Evolutionary conservation across 2,888 invertebrate genomes (phyloP), one percentile per base, ranked within the genome.

Genomic region (Masnerella sp.): DNA sequence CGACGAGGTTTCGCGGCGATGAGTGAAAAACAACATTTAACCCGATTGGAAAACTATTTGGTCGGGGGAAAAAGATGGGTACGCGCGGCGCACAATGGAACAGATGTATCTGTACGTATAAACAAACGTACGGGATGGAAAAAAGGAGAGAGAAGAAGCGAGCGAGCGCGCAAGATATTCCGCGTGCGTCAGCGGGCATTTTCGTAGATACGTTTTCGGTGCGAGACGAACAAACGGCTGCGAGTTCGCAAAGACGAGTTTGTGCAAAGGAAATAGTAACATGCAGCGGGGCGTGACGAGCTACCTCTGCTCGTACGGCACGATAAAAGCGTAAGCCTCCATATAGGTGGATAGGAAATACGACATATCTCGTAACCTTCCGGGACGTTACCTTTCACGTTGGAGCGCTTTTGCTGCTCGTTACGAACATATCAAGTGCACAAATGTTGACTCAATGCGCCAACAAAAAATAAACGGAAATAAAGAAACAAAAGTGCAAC

Each of bases 281-380:
- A 45, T 61, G 52, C 68, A 69, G 52, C 68, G 59, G 59, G 59
- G 68, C 68, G 59, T 68, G 68, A 68, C 68, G 68, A 59, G 59
- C 68, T 68, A 43, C 68, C 59, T 52, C 59, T 52, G 38, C 67
- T 51, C 58, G 67, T 43, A 68, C 58, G 38, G 38, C 42, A 36
- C 59, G 68, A 68, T 68, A 68, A 68, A 67, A 68, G 59, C 68
- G 58, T 68, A 47, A 68, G 68, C 59, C 68, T 68, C 59, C 30
- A 47, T 59, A 68, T 51, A 68, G 68, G 49, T 68, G 51, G 68
- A 68, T 68, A 68, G 59, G 43, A 68, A 68, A 68, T 58, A 68
- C 68, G 68, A 68, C 59, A 69, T 61, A 69, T 69, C 61, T 69
- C 69, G 69, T 69, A 69, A 69, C 69, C 61, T 69, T 59, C 47